Percentiles rank a stretch among this genome's conserved stretches.
Conservation (phyloP, 2,797 vertebrate species). For the Gambelia wislizenii region DNA sequence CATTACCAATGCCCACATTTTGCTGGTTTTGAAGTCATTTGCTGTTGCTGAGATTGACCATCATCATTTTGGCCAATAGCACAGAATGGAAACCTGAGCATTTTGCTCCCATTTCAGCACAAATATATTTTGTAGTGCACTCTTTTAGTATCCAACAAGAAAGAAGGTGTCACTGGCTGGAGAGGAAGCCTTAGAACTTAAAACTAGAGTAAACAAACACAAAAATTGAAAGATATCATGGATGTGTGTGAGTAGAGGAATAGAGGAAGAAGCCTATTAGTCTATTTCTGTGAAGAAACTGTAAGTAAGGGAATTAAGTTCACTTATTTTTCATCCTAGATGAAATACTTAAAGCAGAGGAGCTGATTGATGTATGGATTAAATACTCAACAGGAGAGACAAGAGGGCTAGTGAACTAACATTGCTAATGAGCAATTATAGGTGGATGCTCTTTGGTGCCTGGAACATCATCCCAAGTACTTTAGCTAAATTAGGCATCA, state of each 20-base stretch:
- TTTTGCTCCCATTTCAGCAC: background rate
- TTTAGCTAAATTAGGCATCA: slow-evolving; percentile 23
- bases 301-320: background rate
- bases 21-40: too few species aligned
- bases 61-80: background rate
- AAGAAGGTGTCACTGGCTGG: slow-evolving; percentile 9
- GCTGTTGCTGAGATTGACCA: background rate
- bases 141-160: background rate
- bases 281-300: background rate
- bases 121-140: background rate
- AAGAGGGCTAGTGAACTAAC: slow-evolving; percentile 11
- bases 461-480: background rate
- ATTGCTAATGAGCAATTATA: slow-evolving; percentile 28
- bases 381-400: background rate
- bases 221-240: background rate
- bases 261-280: background rate
- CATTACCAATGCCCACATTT: too few species aligned
- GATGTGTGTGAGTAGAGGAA: background rate
- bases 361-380: slow-evolving; percentile 6
- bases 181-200: background rate
- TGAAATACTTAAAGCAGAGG: background rate
- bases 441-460: background rate
- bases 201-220: background rate
- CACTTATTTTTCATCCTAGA: background rate
- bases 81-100: background rate